Evolutionary conservation across 2,797 vertebrate species (phyloP).

Genomic region (Mormyrus proboscirostris): DNA sequence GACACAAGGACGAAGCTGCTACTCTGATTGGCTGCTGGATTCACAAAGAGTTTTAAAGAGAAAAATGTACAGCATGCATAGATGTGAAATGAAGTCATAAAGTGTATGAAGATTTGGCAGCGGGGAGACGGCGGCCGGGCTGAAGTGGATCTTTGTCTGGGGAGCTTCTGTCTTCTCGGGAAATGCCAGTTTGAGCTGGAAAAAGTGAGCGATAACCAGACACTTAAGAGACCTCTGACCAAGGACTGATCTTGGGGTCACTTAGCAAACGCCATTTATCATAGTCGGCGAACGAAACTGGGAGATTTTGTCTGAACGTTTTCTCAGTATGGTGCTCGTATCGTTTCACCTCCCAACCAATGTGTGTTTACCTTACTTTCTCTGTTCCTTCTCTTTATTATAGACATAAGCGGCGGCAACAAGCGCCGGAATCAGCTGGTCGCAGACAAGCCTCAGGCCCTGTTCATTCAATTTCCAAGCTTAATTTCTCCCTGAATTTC

Average conservation of each 20-base stretch:
- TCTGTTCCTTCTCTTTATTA: neutral
- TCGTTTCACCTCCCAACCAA: neutral
- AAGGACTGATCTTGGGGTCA: neutral
- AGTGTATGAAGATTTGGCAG: constrained; percentile 46
- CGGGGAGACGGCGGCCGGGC: constrained; percentile 34
- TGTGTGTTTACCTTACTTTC: neutral
- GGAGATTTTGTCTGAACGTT: neutral
- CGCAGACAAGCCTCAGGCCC: neutral
- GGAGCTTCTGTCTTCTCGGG: constrained; percentile 35
- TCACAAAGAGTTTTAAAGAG: constrained; percentile 31
- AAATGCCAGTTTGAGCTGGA: constrained; percentile 43
- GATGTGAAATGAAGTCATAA: constrained; percentile 43
- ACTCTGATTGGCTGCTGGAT: constrained; percentile 36
- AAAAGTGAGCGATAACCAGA: constrained; percentile 21
- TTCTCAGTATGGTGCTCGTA: neutral
- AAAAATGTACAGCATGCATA: neutral
- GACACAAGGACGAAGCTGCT: constrained; percentile 39
- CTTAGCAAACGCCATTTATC: neutral
- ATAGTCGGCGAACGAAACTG: neutral
- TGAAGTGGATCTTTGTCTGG: constrained; percentile 58
- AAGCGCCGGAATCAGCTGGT: neutral
- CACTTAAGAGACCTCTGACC: constrained; percentile 11
- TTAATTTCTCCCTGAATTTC: neutral
- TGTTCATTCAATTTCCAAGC: neutral
- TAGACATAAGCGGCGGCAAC: neutral